phyloP scores from a whole-genome alignment of 2,797 vertebrate genomes.

The Tapirus indicus region DNA sequence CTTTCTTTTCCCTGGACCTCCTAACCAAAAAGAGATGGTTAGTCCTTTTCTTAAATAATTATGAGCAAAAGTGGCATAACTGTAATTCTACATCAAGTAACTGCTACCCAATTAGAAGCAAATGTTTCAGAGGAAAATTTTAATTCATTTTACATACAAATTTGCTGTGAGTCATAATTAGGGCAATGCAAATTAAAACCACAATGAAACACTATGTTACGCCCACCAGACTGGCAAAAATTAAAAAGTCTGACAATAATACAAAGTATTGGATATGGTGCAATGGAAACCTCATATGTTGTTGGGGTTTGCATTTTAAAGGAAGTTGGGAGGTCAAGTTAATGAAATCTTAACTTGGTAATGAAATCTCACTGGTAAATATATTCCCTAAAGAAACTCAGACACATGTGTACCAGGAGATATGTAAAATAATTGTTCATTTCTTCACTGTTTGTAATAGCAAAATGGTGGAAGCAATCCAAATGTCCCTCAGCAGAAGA shows the following conservation, averaged over 20 bases:
- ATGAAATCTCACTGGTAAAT: background rate
- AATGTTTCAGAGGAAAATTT: slow-evolving; percentile 74
- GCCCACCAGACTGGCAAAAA: background rate
- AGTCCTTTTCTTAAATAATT: slow-evolving; percentile 32
- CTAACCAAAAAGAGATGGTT: background rate
- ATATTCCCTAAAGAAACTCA: background rate
- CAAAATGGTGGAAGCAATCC: background rate
- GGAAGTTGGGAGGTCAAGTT: too few species aligned
- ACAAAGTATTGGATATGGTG: background rate
- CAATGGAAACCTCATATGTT: background rate
- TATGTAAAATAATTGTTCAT: background rate
- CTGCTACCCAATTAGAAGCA: slow-evolving; percentile 78
- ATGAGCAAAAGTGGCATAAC: background rate
- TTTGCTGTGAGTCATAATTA: slow-evolving; percentile 66
- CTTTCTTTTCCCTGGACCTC: background rate
- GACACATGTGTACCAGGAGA: background rate
- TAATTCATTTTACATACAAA: slow-evolving; percentile 73
- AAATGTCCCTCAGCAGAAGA: background rate
- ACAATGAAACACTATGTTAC: slow-evolving; percentile 40
- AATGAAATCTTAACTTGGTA: too few species aligned
- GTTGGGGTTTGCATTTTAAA: too few species aligned
- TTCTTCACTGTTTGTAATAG: background rate
- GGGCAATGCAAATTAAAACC: slow-evolving; percentile 62
- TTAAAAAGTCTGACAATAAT: slow-evolving; percentile 11
- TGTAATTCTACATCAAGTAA: slow-evolving; percentile 62